phyloP scores from a whole-genome alignment of 2,797 vertebrate species.

The Austrolebias charrua region DNA sequence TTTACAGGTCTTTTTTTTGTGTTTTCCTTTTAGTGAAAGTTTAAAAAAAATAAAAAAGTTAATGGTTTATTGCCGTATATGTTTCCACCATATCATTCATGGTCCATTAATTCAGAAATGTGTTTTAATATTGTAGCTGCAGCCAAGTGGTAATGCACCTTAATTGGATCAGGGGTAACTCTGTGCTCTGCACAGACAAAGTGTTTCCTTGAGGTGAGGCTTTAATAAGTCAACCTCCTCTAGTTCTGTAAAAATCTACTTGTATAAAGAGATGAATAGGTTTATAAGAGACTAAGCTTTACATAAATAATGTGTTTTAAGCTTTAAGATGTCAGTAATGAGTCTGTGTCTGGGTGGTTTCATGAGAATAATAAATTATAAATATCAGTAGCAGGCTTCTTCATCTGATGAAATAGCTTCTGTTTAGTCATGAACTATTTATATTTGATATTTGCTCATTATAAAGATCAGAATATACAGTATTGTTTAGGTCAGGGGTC shows the following conservation, averaged over 20 bases:
- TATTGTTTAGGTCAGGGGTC: too few relatives aligned
- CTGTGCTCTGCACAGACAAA: conserved; percentile 31
- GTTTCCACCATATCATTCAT: conserved; percentile 9
- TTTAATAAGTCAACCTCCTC: conserved; percentile 45
- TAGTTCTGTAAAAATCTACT: conserved; percentile 32
- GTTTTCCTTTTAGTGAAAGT: conserved; percentile 1
- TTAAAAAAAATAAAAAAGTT: conserved; percentile 4
- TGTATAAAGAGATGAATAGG: conserved; percentile 33
- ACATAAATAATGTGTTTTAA: conserved; percentile 9
- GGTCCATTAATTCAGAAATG: conserved; percentile 24
- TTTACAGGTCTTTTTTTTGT: not conserved
- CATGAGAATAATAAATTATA: too few relatives aligned
- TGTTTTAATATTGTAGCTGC: conserved; percentile 57
- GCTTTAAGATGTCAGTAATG: too few relatives aligned
- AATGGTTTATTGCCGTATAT: conserved; percentile 5
- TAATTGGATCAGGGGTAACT: conserved; percentile 58
- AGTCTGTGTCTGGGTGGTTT: too few relatives aligned
- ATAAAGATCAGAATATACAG: too few relatives aligned
- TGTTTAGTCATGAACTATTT: too few relatives aligned
- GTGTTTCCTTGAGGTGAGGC: conserved; percentile 34
- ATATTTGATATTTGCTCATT: too few relatives aligned
- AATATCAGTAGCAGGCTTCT: too few relatives aligned
- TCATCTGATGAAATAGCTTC: too few relatives aligned
- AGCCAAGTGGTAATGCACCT: conserved; percentile 38
- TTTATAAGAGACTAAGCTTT: conserved; percentile 34